A percentile compares a stretch with the other conserved stretches of the same genome.
Conservation (phyloP, 2,888 invertebrate species). For the Eurois occulta region DNA sequence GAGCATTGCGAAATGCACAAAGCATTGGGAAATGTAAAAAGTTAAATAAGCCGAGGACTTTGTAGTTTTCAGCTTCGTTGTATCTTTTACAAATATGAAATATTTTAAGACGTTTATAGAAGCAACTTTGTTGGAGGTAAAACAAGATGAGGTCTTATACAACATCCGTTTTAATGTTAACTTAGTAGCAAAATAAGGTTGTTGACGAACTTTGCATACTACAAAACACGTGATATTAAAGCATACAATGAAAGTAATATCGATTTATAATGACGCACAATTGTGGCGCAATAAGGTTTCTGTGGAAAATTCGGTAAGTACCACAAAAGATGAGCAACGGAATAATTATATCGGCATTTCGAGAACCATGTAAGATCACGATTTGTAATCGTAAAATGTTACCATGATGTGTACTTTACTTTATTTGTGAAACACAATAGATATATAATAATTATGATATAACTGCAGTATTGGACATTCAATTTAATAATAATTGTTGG, state of each 20-base stretch:
- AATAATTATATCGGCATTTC: background rate
- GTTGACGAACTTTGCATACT: conserved; percentile 33
- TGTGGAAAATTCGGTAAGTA: background rate
- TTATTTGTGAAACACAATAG: background rate
- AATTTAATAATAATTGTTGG: too few relatives aligned
- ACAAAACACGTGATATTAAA: conserved; percentile 39
- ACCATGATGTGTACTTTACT: background rate
- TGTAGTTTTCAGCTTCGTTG: conserved; percentile 26
- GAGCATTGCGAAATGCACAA: conserved; percentile 25
- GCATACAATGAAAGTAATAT: conserved; percentile 12
- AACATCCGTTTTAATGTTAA: conserved; percentile 50
- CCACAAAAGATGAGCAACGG: background rate
- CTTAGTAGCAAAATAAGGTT: conserved; percentile 36
- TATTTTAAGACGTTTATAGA: conserved; percentile 5
- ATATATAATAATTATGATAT: background rate
- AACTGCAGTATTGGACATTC: background rate
- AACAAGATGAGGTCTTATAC: conserved; percentile 21
- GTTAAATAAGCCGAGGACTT: conserved; percentile 23
- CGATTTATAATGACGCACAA: conserved; percentile 32
- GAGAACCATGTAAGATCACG: background rate
- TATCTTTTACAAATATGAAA: conserved; percentile 3
- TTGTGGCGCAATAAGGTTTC: background rate
- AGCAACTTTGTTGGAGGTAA: conserved; percentile 24
- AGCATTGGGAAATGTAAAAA: conserved; percentile 41
- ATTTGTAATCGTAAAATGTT: background rate